These are phyloP conservation scores for Porites cylindrica DNA, from an alignment of 92 coral and sea anemone species.

Conservation along the genomic window DNA sequence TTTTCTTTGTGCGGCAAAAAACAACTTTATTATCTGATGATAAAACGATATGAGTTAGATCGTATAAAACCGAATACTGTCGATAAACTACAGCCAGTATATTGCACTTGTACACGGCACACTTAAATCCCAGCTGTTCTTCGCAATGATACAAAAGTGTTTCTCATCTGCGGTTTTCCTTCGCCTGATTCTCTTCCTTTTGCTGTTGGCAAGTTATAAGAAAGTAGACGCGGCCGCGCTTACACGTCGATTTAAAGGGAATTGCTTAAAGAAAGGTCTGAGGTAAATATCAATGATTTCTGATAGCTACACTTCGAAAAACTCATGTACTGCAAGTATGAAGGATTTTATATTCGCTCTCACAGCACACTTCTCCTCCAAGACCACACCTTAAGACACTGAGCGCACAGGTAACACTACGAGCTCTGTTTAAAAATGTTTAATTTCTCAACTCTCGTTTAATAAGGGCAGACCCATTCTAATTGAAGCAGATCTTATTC, in stretches of 20 bases:
- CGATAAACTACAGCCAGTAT: neutral
- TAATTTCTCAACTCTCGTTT: too few relatives aligned
- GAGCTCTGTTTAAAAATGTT: too few relatives aligned
- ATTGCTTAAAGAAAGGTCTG: neutral
- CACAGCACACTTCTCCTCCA: too few relatives aligned
- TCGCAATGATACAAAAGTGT: slow-evolving; percentile 8
- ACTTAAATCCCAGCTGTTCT: neutral
- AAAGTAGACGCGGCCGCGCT: neutral
- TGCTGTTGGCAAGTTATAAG: slow-evolving; percentile 14
- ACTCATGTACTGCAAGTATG: neutral
- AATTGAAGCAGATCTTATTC: too few relatives aligned
- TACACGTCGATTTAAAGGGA: neutral
- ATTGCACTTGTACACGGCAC: neutral
- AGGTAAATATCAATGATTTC: neutral
- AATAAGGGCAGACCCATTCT: too few relatives aligned
- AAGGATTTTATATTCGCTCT: neutral
- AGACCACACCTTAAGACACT: too few relatives aligned
- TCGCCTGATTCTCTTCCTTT: neutral
- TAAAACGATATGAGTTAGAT: neutral
- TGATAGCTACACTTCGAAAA: neutral
- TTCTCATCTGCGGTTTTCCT: neutral
- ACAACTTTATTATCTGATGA: too few relatives aligned
- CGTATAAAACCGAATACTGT: neutral
- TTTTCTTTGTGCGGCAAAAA: too few relatives aligned
- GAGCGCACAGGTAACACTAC: too few relatives aligned